Base-by-base conservation (phyloP, 2,888 invertebrate genomes). In the Schizaphis graminum region DNA sequence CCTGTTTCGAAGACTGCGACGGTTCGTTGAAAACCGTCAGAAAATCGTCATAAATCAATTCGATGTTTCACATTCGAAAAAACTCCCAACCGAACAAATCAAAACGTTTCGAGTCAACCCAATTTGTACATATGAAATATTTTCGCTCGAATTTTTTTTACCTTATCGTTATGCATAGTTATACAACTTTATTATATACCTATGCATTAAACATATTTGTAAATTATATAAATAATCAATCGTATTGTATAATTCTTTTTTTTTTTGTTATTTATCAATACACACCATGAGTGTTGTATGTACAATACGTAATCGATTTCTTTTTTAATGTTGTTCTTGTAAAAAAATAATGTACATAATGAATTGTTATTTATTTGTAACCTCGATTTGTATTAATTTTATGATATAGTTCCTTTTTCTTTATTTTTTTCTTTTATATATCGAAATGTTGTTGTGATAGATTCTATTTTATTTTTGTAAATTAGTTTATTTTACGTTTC, bases 371-470 rank as follows among this genome's bases (percentile, higher is more conserved):
- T 93, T 93, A 93, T 89, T 93, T 85, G 85, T 93, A 93, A 47
- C 89, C 88, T 77, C 35, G 77, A 77, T 90, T 47, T 35, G 57
- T 93, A 93, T 93, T 92, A 92, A 92, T 92, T 89, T 85, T 89
- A 89, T 47, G 57, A 89, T 89, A 93, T 89, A 93, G 93, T 93
- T 93, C 93, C 93, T 93, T 92, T 90, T 90, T 89, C 53, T 89
- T 92, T 8, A 77, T 86, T 91, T 35, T 56, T 77, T 86, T 61
- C 90, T 93, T 89, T 93, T 84, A 85, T 89, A 44, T 89, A 57
- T 61, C 21, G 44, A 61, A 26, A 67, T 47, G 53, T 89, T 84
- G 93, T 93, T 93, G 93, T 93, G 93, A 93, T 93, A 93, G 93
- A 93, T 89, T 90, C 93, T 93, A 93, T 93, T 89, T 89, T 93